Percentiles rank a stretch among this genome's conserved stretches.
Conservation (phyloP, 2,113 vertebrate genomes). For the Montifringilla adamsi region DNA sequence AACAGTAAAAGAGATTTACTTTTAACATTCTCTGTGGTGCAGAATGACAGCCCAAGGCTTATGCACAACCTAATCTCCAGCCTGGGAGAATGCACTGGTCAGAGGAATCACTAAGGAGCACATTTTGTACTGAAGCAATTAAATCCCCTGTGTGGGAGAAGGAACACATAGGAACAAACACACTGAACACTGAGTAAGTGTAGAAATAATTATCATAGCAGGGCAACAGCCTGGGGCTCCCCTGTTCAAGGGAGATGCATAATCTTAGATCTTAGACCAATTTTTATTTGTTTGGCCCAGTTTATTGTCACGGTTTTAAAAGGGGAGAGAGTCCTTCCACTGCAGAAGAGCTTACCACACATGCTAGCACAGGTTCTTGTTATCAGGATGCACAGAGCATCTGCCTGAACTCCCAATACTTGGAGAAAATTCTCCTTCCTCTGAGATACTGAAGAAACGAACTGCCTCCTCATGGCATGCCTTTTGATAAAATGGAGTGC, state of each 20-base stretch:
- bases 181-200: accelerated
- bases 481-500: neutral
- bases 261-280: neutral
- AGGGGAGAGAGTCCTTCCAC: neutral
- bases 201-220: neutral
- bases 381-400: neutral
- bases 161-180: neutral
- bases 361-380: neutral
- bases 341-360: neutral
- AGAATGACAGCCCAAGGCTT: neutral
- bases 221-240: neutral
- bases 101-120: neutral
- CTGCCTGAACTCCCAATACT: neutral
- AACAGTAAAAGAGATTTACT: neutral
- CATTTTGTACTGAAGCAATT: neutral
- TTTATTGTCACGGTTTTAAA: neutral
- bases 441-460: neutral
- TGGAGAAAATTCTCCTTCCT: neutral
- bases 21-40: neutral
- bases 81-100: neutral
- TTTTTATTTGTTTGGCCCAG: neutral
- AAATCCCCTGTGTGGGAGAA: neutral
- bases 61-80: neutral
- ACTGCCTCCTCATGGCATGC: neutral
- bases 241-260: neutral